A percentile compares a stretch with the other conserved stretches of the same genome.
phyloP scores from a whole-genome alignment of 2,888 invertebrate genomes.

The Trissoscelio sp. region DNA sequence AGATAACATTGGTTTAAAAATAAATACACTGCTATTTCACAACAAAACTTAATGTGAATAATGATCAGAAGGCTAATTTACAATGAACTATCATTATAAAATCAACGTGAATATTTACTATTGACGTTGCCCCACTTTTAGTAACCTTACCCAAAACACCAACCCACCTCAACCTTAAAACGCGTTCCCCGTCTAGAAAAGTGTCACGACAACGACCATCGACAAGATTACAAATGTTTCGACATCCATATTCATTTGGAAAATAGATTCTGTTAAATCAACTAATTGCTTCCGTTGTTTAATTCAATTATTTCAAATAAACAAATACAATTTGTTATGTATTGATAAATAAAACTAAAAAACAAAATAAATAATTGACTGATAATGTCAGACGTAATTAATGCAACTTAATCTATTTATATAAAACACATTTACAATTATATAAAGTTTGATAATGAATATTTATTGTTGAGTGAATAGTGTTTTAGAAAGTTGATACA shows the following conservation, averaged over 20 bases:
- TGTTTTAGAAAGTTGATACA: too few species aligned
- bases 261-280: neutral
- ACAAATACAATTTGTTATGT: neutral
- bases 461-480: too few species aligned
- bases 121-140: constrained; percentile 1
- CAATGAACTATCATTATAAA: neutral
- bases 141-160: constrained; percentile 17
- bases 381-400: too few species aligned
- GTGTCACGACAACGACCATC: constrained; percentile 25
- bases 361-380: too few species aligned
- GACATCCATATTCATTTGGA: constrained; percentile 12
- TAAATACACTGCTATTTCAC: too few species aligned
- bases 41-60: neutral
- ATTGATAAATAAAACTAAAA: neutral
- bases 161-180: constrained; percentile 25
- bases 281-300: neutral
- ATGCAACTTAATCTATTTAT: too few species aligned
- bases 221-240: constrained; percentile 12
- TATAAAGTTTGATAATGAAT: too few species aligned
- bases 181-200: constrained; percentile 10
- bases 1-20: too few species aligned
- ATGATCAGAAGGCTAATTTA: neutral
- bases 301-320: neutral
- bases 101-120: constrained; percentile 6
- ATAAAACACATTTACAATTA: too few species aligned